Evolutionary conservation across 2,113 vertebrate species (phyloP).

Genomic region (Gobio gobio): DNA sequence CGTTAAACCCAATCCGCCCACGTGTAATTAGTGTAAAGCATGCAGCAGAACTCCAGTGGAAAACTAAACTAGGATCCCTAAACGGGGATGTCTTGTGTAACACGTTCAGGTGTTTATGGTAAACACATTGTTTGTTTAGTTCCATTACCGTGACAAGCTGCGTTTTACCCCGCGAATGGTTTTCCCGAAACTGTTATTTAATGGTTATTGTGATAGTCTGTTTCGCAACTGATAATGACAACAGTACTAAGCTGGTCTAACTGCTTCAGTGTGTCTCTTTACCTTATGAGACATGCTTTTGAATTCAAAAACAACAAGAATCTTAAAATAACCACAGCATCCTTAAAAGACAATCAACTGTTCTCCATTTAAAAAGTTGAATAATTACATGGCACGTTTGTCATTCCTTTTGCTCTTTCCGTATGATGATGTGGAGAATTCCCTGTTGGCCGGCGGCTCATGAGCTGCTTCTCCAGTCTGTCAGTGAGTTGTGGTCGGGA

Average conservation of each 20-base stretch:
- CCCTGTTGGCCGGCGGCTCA: neutral
- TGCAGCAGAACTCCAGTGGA: slow-evolving; percentile 17
- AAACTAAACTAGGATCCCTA: slow-evolving; percentile 25
- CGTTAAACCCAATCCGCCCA: slow-evolving; percentile 19
- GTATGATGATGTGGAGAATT: neutral
- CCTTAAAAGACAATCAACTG: neutral
- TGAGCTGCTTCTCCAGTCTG: neutral
- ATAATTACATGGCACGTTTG: neutral
- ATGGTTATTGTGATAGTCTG: neutral
- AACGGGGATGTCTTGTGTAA: slow-evolving; percentile 6
- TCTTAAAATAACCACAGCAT: neutral
- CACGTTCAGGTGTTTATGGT: slow-evolving; percentile 35
- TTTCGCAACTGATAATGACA: neutral
- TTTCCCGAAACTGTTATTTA: slow-evolving; percentile 1
- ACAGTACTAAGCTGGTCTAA: neutral
- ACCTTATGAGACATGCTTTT: neutral
- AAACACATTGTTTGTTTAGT: slow-evolving; percentile 38
- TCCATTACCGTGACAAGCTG: neutral
- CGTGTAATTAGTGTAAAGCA: slow-evolving; percentile 12
- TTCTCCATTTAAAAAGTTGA: neutral
- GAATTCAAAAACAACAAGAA: neutral
- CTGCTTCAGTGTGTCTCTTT: neutral
- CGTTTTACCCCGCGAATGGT: neutral
- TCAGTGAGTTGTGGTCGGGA: slow-evolving; percentile 9
- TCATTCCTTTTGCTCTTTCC: neutral